Percentiles rank a stretch among this genome's conserved stretches.
These are phyloP conservation scores for Patiria pectinifera DNA, from an alignment of 53 echinoderm and acorn worm genomes.

Conservation along the genomic window DNA sequence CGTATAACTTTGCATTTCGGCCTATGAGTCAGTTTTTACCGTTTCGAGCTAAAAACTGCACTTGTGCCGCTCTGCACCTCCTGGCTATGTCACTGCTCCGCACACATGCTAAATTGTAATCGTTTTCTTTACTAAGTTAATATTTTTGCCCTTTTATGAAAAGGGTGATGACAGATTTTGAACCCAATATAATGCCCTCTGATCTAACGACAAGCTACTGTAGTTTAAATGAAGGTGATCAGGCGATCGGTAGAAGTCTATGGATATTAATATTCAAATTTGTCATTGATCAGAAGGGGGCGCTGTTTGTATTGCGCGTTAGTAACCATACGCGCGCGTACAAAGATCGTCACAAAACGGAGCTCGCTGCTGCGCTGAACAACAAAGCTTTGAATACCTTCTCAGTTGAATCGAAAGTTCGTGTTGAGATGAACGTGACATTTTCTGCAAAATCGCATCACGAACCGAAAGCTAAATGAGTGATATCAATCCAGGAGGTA, in stretches of 20 bases:
- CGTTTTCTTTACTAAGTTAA: too few relatives aligned
- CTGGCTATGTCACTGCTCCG: too few relatives aligned
- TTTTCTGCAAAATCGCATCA: background rate
- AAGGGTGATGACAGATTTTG: too few relatives aligned
- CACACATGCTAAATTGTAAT: too few relatives aligned
- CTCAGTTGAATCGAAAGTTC: background rate
- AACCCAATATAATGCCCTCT: too few relatives aligned
- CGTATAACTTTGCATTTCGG: too few relatives aligned
- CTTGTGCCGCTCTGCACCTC: too few relatives aligned
- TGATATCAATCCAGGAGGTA: conserved; percentile 15
- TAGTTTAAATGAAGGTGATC: background rate
- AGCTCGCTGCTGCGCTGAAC: background rate
- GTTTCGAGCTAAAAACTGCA: too few relatives aligned
- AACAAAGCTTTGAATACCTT: background rate
- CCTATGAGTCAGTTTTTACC: too few relatives aligned
- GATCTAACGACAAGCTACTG: background rate
- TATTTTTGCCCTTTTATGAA: too few relatives aligned
- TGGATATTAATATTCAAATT: background rate
- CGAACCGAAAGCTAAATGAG: background rate
- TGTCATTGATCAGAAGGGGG: background rate
- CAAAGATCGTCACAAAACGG: background rate
- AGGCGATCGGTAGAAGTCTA: background rate
- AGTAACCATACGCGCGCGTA: background rate
- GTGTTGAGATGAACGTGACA: background rate
- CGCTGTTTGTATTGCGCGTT: conserved; percentile 7